phyloP scores from a whole-genome alignment of 1,140 invertebrate species.

The Ganaspis sp. region DNA sequence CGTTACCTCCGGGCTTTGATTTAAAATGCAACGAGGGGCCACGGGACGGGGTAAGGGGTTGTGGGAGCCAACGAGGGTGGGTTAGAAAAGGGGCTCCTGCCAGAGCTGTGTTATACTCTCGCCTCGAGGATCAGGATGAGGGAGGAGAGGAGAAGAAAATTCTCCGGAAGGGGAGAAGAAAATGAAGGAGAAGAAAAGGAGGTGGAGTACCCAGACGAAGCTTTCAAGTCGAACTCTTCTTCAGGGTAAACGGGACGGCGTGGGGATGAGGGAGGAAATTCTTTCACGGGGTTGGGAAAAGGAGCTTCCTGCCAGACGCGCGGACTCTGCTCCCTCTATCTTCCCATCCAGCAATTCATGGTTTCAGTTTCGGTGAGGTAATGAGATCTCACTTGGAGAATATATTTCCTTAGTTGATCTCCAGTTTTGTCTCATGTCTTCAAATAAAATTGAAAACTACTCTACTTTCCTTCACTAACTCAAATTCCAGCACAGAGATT shows the following conservation, averaged over 20 bases:
- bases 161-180: slow-evolving; percentile 33
- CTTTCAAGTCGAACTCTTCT: slow-evolving; percentile 48
- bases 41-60: slow-evolving; percentile 52
- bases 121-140: slow-evolving; percentile 46
- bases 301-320: slow-evolving; percentile 40
- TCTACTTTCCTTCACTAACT: neutral
- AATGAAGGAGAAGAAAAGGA: slow-evolving; percentile 6
- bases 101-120: slow-evolving; percentile 56
- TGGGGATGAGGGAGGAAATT: slow-evolving; percentile 45
- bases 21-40: slow-evolving; percentile 76
- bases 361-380: slow-evolving; percentile 28
- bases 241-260: slow-evolving; percentile 41
- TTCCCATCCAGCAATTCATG: slow-evolving; percentile 24
- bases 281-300: slow-evolving; percentile 42
- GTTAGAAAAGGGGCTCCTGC: slow-evolving; percentile 56
- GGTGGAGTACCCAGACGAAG: slow-evolving; percentile 32
- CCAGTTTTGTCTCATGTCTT: slow-evolving; percentile 24
- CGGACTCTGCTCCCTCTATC: slow-evolving; percentile 41
- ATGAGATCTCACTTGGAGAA: slow-evolving; percentile 24
- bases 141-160: slow-evolving; percentile 43
- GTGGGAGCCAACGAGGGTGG: slow-evolving; percentile 51
- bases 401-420: slow-evolving; percentile 26
- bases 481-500: slow-evolving; percentile 10
- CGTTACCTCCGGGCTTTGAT: slow-evolving; percentile 77
- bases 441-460: slow-evolving; percentile 9